Percentiles rank a stretch among this genome's conserved stretches.
Evolutionary conservation across 2,797 vertebrate genomes (phyloP).

Genomic region (Esox lucius): DNA sequence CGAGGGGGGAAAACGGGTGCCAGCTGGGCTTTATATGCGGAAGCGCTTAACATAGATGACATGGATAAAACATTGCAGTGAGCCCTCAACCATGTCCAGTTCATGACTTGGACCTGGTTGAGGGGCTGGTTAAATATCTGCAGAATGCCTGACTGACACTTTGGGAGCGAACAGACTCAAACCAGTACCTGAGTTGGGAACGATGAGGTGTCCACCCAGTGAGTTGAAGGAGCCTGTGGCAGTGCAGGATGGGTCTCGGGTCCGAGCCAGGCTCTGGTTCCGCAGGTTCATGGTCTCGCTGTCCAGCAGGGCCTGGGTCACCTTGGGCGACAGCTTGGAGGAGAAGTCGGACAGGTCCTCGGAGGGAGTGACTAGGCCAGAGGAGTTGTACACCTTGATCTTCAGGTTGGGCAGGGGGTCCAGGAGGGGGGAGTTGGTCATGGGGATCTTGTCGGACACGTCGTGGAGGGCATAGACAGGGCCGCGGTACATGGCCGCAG

Average conservation of each 20-base stretch:
- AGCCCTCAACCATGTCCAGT: not conserved
- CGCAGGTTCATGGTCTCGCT: constrained; percentile 86
- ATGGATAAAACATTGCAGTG: not conserved
- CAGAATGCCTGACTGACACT: too few relatives aligned
- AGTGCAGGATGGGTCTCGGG: constrained; percentile 87
- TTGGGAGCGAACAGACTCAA: too few relatives aligned
- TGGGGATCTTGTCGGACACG: constrained; percentile 93
- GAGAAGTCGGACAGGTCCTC: constrained; percentile 91
- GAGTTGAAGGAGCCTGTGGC: constrained; percentile 92
- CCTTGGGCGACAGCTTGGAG: constrained; percentile 89
- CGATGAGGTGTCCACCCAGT: constrained; percentile 89
- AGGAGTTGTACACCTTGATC: constrained; percentile 93
- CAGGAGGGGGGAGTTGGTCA: constrained; percentile 94
- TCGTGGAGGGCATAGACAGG: constrained; percentile 92
- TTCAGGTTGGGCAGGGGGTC: constrained; percentile 92
- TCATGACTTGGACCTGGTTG: not conserved
- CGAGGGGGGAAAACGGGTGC: not conserved
- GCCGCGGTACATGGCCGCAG: constrained; percentile 91
- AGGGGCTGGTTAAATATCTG: too few relatives aligned
- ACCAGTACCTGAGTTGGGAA: constrained; percentile 86
- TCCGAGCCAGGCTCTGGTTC: constrained; percentile 86
- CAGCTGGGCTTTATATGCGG: not conserved
- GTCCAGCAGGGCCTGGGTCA: constrained; percentile 89
- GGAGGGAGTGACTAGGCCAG: constrained; percentile 87
- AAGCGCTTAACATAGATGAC: not conserved